These are phyloP conservation scores for Gnathonemus echidnorhynchus DNA, from an alignment of 2,113 vertebrate species.

Conservation along the genomic window DNA sequence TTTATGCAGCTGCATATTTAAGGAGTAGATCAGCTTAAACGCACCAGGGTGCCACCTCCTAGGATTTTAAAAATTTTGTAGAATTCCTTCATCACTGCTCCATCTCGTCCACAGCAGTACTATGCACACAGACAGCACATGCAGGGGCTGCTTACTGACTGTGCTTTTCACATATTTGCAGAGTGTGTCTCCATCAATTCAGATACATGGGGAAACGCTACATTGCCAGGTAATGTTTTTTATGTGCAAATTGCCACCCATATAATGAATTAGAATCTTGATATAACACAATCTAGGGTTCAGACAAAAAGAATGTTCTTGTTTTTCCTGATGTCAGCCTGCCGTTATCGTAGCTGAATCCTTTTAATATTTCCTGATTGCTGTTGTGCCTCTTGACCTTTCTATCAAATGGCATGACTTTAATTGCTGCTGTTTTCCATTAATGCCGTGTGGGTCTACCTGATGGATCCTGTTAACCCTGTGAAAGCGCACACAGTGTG, in stretches of 20 bases:
- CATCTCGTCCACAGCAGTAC: neutral
- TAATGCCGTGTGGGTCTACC: neutral
- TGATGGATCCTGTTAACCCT: neutral
- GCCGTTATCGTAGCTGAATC: neutral
- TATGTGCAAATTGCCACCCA: neutral
- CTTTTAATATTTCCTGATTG: neutral
- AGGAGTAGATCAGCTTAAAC: neutral
- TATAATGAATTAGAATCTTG: neutral
- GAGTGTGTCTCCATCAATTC: conserved; percentile 96
- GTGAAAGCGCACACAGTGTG: neutral
- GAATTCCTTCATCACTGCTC: neutral
- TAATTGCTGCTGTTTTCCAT: neutral
- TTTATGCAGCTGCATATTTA: neutral
- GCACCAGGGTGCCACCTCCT: neutral
- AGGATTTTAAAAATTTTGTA: neutral
- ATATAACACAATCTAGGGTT: neutral
- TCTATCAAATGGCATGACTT: neutral
- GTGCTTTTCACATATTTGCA: conserved; percentile 48
- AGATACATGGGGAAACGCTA: conserved; percentile 97
- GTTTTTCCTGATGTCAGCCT: neutral
- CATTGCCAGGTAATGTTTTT: conserved; percentile 85
- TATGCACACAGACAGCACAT: neutral
- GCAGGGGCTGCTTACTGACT: neutral
- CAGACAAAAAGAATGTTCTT: neutral
- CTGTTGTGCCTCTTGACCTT: neutral